Evolutionary conservation across 2,113 vertebrate species (phyloP).

Genomic region (Oplegnathus fasciatus): DNA sequence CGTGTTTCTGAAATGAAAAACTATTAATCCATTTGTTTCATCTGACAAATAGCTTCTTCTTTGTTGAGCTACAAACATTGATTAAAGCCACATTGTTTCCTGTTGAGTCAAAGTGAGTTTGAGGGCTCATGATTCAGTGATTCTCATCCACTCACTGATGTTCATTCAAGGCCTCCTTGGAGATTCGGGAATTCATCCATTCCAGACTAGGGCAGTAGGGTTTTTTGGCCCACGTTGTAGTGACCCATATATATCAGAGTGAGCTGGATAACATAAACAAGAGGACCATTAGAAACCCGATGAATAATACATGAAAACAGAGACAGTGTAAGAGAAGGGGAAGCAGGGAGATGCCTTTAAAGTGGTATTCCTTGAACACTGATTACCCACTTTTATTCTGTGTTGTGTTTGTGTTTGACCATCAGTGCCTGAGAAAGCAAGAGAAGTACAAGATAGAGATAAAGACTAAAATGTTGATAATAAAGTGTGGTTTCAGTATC

Average conservation of each 20-base stretch:
- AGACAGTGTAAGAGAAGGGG: background rate
- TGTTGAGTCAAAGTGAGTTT: constrained; percentile 25
- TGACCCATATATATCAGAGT: constrained; percentile 61
- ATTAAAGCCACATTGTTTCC: constrained; percentile 56
- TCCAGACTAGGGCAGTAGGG: constrained; percentile 29
- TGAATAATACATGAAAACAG: constrained; percentile 62
- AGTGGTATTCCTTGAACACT: constrained; percentile 1
- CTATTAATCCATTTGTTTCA: constrained; percentile 21
- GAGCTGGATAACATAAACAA: constrained; percentile 37
- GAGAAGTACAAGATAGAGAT: background rate
- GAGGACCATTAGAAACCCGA: constrained; percentile 38
- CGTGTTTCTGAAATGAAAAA: constrained; percentile 13
- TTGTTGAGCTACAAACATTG: constrained; percentile 7
- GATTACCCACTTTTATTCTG: constrained; percentile 1
- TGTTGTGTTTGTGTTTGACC: constrained; percentile 4
- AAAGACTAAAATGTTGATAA: background rate
- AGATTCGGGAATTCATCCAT: constrained; percentile 21
- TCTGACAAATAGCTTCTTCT: constrained; percentile 28
- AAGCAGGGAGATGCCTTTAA: constrained; percentile 1
- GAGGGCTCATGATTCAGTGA: constrained; percentile 39
- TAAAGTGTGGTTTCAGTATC: background rate
- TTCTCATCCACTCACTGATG: constrained; percentile 30
- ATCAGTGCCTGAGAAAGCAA: background rate
- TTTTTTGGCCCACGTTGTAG: constrained; percentile 35
- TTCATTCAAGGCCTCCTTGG: constrained; percentile 1